Evolutionary conservation across 2,113 vertebrate genomes (phyloP).

Genomic region (Chunga burmeisteri): DNA sequence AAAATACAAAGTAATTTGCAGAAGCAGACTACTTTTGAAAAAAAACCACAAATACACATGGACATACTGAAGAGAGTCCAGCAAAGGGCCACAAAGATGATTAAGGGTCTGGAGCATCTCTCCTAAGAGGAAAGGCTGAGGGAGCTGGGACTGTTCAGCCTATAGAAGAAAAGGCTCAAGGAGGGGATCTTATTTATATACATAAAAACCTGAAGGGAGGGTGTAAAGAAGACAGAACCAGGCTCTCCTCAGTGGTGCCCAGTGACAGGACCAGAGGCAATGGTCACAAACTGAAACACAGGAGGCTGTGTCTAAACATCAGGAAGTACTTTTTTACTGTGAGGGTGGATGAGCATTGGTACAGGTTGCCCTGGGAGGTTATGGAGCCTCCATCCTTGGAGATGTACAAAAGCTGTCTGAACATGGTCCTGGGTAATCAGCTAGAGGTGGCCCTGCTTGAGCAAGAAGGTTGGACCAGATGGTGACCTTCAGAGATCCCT

Average conservation of each 20-base stretch:
- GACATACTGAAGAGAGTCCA: background rate
- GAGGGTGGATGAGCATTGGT: background rate
- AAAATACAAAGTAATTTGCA: background rate
- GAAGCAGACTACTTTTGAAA: background rate
- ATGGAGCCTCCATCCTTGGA: background rate
- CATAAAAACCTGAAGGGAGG: background rate
- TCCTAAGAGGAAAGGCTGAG: background rate
- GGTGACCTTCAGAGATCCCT: background rate
- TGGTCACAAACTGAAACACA: background rate
- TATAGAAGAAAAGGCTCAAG: background rate
- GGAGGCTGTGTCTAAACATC: background rate
- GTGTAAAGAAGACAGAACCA: background rate
- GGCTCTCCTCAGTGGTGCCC: background rate
- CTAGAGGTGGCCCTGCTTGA: background rate
- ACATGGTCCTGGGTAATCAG: background rate
- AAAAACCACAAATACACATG: background rate
- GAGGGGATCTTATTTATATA: accelerated
- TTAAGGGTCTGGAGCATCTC: background rate
- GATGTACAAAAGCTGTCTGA: background rate
- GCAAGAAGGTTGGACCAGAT: background rate
- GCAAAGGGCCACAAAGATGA: background rate
- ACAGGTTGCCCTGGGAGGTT: background rate
- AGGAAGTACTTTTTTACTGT: background rate
- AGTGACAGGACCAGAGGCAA: background rate
- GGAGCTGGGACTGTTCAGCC: background rate